Evolutionary conservation across 2,113 vertebrate species (phyloP).

Genomic region (Coptodon bakossiorum): DNA sequence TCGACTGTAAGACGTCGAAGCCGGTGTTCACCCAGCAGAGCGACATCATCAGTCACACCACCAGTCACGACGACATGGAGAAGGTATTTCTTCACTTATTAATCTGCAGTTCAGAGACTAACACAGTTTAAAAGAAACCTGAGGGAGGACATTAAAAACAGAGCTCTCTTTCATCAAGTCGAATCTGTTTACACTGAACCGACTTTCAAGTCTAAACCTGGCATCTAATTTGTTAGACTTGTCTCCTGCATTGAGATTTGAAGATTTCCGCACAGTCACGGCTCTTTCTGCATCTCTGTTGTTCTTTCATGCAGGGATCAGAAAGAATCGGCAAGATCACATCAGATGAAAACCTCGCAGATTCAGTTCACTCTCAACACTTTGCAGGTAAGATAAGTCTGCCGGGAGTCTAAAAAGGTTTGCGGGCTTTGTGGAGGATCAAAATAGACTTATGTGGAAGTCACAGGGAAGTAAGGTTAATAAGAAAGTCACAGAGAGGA

Average conservation of each 20-base stretch:
- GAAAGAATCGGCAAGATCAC: conserved; percentile 75
- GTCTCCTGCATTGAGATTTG: background rate
- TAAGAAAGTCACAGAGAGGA: background rate
- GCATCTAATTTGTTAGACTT: background rate
- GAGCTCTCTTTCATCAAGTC: background rate
- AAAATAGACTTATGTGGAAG: background rate
- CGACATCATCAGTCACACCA: conserved; percentile 77
- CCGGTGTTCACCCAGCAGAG: conserved; percentile 76
- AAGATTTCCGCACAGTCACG: background rate
- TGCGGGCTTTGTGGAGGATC: background rate
- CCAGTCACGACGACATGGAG: conserved; percentile 71
- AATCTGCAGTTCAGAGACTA: background rate
- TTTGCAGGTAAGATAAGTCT: conserved; percentile 76
- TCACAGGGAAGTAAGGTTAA: background rate
- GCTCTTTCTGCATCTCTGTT: background rate
- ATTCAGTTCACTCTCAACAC: conserved; percentile 76
- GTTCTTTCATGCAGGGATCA: conserved; percentile 52
- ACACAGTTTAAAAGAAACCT: background rate
- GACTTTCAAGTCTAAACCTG: background rate
- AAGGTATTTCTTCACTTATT: conserved; percentile 43
- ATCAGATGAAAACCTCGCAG: conserved; percentile 80
- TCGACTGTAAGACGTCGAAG: conserved; percentile 82
- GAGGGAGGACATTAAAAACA: background rate
- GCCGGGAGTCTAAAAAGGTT: background rate
- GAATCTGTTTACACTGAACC: background rate